Evolutionary conservation across 2,113 vertebrate species (phyloP).

Genomic region (Platanista minor): DNA sequence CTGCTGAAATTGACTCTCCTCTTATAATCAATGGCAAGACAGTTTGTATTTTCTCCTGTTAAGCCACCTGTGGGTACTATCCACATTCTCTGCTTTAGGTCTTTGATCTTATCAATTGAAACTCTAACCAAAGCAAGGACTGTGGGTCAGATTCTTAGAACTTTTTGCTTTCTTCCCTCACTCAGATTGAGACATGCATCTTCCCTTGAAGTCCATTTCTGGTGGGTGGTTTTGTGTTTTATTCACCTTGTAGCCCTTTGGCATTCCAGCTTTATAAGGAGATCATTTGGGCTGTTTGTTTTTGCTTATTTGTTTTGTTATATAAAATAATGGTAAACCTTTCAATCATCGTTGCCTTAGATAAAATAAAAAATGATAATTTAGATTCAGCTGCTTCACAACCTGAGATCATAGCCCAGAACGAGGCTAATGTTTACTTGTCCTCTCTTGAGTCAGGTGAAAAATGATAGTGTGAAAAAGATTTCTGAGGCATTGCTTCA

Average conservation of each 20-base stretch:
- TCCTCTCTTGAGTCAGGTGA: neutral
- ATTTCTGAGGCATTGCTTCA: neutral
- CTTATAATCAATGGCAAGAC: neutral
- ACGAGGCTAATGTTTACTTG: neutral
- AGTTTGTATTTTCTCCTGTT: neutral
- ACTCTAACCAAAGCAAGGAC: neutral
- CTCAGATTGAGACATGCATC: neutral
- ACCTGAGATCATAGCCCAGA: neutral
- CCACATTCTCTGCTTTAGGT: neutral
- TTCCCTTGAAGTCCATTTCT: neutral
- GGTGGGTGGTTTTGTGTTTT: neutral
- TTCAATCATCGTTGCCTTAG: neutral
- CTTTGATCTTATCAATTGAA: neutral
- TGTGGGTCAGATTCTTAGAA: neutral
- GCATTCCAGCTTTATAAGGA: neutral
- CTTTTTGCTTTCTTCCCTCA: neutral
- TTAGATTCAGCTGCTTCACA: neutral
- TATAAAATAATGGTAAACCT: neutral
- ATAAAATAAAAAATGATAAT: neutral
- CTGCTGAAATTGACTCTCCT: neutral
- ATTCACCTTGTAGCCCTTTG: neutral
- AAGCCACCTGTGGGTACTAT: neutral
- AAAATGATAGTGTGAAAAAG: neutral
- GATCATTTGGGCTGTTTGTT: neutral
- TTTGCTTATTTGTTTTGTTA: neutral